phyloP scores from a whole-genome alignment of 1,140 invertebrate genomes.

The Calephelis virginiensis region DNA sequence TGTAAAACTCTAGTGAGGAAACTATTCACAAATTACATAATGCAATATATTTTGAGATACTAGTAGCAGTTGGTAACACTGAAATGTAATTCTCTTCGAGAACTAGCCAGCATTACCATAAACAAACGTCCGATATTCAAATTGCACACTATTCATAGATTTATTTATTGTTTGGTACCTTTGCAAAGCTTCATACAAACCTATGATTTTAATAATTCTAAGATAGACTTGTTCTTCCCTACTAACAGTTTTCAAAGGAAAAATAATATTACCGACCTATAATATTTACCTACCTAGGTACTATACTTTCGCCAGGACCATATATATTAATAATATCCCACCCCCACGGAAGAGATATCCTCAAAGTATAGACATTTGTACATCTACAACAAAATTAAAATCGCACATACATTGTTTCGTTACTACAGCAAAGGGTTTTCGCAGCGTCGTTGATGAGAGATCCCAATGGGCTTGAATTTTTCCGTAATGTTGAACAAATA shows the following conservation, averaged over 20 bases:
- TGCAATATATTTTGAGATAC: not conserved
- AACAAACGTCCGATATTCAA: constrained; percentile 33
- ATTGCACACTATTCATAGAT: constrained; percentile 33
- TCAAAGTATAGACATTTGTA: too few relatives aligned
- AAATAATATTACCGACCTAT: too few relatives aligned
- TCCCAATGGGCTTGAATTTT: too few relatives aligned
- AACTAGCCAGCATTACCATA: constrained; percentile 25
- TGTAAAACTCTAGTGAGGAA: too few relatives aligned
- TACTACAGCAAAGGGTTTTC: too few relatives aligned
- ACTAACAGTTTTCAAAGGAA: not conserved
- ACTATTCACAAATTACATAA: not conserved
- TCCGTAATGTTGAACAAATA: too few relatives aligned
- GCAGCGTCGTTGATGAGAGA: too few relatives aligned
- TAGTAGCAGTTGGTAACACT: constrained; percentile 2
- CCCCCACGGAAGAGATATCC: too few relatives aligned
- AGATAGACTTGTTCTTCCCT: not conserved
- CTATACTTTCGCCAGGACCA: too few relatives aligned
- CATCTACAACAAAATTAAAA: too few relatives aligned
- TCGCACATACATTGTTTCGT: too few relatives aligned
- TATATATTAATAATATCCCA: too few relatives aligned
- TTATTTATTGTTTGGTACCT: constrained; percentile 28
- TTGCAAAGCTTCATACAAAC: constrained; percentile 19
- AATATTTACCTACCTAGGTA: not conserved
- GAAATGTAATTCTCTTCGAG: constrained; percentile 8
- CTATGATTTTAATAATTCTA: not conserved